A percentile compares a stretch with the other conserved stretches of the same genome.
Conservation (phyloP, 2,113 vertebrate genomes). For the Urocynchramus pylzowi region DNA sequence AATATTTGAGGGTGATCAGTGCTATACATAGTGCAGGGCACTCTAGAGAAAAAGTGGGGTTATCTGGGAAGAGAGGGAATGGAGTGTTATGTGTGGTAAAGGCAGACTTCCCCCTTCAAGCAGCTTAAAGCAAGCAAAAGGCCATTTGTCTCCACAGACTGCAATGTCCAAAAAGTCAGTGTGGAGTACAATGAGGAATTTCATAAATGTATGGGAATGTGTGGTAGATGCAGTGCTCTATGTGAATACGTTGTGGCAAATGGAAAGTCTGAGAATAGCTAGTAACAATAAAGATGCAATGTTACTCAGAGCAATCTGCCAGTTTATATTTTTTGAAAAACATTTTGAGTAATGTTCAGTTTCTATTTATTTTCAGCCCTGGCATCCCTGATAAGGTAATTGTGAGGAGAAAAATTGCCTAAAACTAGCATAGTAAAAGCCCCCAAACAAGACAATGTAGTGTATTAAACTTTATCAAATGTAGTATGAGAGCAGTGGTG, state of each 20-base stretch:
- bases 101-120: not conserved
- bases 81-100: not conserved
- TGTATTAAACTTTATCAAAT: not conserved
- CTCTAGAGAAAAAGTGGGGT: not conserved
- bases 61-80: not conserved
- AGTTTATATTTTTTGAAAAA: not conserved
- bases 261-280: not conserved
- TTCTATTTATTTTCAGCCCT: not conserved
- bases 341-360: not conserved
- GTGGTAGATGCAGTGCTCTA: not conserved
- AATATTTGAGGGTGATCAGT: not conserved
- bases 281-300: not conserved
- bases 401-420: not conserved
- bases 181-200: not conserved
- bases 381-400: not conserved
- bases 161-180: not conserved
- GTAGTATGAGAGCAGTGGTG: not conserved
- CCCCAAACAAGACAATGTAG: not conserved
- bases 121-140: not conserved
- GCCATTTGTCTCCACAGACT: fast-evolving
- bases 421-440: not conserved
- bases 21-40: not conserved
- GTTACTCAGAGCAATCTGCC: not conserved
- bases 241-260: not conserved
- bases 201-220: not conserved